Evolutionary conservation across 1,140 invertebrate species (phyloP), one percentile per base, ranked within the genome.

Genomic region (Spodoptera frugiperda): DNA sequence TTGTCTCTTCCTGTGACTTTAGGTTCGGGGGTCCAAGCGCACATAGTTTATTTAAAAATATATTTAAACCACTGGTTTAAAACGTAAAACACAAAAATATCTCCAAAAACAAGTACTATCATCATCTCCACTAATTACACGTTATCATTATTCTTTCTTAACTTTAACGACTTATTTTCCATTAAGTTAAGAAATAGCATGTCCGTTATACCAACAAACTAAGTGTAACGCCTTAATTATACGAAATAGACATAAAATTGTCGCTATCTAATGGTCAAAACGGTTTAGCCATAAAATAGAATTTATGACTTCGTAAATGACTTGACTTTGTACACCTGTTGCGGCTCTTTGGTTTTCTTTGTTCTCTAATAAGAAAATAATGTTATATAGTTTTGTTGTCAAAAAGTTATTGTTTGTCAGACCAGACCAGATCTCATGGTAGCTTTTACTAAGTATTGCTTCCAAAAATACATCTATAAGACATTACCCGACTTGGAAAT

Each of bases 141-240:
- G 12, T 12, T 12, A 14, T 14, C 21, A 25, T 57, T 25, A 11
- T 57, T 57, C 19, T 53, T 53, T 53, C n/a, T 19, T 53, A 8
- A 15, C 3, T 53, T 53, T 53, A 17, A 53, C 51, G 51, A 53
- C 51, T 19, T 53, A 39, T 57, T 57, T 25, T 57, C 54, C 54
- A 57, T 57, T 57, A 57, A 57, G 21, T 30, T 25, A 55, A 14
- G 10, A 21, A 21, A 21, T 3, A 55, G 21, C 53, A 21, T 19
- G 2, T 55, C 15, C 19, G 19, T 25, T 55, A 9, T 15, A 15
- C 21, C 19, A 14, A 14, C 19, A 57, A 6, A 9, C 4, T 57
- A 57, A 57, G 21, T 57, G 54, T 30, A 57, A 25, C 54, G n/a
- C 54, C 54, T 25, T 57, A 57, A 57, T 57, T 57, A 57, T 57